These are phyloP conservation scores for Anguilla pacifica DNA, from an alignment of 2,797 vertebrate genomes.

Conservation along the genomic window DNA sequence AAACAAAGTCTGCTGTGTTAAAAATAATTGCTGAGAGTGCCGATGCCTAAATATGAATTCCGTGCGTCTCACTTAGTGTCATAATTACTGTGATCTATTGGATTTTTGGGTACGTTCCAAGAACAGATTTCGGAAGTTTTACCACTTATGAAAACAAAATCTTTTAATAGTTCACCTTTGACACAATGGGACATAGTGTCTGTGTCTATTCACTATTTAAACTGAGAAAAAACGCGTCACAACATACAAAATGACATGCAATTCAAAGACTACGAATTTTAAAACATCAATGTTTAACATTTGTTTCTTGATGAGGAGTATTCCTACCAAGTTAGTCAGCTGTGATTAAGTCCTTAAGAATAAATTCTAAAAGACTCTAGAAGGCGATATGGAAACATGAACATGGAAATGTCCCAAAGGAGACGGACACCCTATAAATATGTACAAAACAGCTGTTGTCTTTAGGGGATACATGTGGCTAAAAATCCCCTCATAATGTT, in stretches of 20 bases:
- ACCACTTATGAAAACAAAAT: background rate
- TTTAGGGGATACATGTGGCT: background rate
- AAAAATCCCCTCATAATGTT: slow-evolving; percentile 8
- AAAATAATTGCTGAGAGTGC: background rate
- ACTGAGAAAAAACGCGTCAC: background rate
- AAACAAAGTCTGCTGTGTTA: background rate
- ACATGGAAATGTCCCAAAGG: background rate
- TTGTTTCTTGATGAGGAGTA: background rate
- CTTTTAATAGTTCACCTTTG: background rate
- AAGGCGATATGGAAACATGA: background rate
- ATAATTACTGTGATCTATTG: background rate
- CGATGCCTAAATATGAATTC: background rate
- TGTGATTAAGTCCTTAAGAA: background rate
- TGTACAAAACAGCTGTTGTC: slow-evolving; percentile 11
- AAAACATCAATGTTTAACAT: background rate
- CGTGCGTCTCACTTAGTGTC: background rate
- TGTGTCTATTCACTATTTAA: background rate
- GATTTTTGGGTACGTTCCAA: background rate
- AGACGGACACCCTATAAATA: background rate
- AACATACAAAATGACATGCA: background rate
- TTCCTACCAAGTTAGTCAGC: background rate
- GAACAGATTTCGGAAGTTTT: background rate
- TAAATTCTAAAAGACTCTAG: background rate
- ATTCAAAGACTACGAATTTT: background rate
- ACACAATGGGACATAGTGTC: background rate